Conservation (phyloP, 2,113 vertebrate species). For the Guaruba guarouba region DNA sequence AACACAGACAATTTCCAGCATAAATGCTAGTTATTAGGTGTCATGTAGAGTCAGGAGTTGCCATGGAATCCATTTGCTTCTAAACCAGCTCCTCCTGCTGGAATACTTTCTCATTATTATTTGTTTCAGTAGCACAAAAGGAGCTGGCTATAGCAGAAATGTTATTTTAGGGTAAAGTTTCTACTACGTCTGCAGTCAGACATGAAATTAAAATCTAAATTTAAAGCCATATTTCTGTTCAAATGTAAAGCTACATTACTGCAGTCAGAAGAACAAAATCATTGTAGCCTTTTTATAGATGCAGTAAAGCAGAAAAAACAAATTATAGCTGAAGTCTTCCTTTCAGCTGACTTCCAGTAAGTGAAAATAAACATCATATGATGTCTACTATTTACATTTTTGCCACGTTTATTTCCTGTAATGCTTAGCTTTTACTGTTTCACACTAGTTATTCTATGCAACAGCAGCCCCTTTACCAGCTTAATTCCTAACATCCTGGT, state of each 20-base stretch:
- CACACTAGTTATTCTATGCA: background rate
- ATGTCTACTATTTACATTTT: conserved; percentile 24
- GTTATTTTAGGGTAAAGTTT: conserved; percentile 45
- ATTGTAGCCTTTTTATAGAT: conserved; percentile 9
- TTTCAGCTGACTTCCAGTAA: conserved; percentile 21
- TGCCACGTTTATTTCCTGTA: conserved; percentile 14
- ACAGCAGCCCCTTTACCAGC: background rate
- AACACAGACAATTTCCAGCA: conserved; percentile 76
- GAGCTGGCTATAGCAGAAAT: conserved; percentile 43
- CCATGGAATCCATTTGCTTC: conserved; percentile 83
- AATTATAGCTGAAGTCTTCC: background rate
- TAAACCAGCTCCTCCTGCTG: conserved; percentile 82
- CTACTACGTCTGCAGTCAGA: conserved; percentile 31
- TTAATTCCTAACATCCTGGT: background rate
- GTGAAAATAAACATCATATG: conserved; percentile 45
- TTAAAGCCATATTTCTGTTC: conserved; percentile 45
- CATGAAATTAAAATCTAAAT: conserved; percentile 67
- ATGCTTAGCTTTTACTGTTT: conserved; percentile 10
- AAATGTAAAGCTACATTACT: conserved; percentile 4
- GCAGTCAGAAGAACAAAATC: conserved; percentile 17
- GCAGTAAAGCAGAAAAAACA: conserved; percentile 40
- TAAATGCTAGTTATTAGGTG: conserved; percentile 77
- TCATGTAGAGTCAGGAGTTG: conserved; percentile 84
- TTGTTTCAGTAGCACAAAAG: conserved; percentile 60
- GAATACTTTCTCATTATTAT: conserved; percentile 81